Evolutionary conservation across 2,888 invertebrate species (phyloP).

Genomic region (Orthonevra nobilis): DNA sequence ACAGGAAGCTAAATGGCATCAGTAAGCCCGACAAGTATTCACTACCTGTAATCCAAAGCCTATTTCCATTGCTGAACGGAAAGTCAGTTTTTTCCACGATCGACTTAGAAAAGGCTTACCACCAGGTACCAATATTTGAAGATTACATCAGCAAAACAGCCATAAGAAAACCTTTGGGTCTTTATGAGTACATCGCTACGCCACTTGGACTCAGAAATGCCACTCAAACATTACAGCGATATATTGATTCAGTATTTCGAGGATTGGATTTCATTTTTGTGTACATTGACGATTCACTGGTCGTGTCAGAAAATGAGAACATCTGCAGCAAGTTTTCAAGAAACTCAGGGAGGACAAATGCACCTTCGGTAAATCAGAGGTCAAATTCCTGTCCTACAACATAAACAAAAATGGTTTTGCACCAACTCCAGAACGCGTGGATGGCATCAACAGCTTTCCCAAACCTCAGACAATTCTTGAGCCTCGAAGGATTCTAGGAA

Average conservation of each 20-base stretch:
- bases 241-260: no score
- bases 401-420: neutral
- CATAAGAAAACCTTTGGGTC: neutral
- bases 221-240: no score
- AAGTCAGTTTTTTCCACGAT: no score
- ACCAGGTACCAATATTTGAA: no score
- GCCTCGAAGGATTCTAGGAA: conserved; percentile 17
- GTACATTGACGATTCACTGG: conserved; percentile 20
- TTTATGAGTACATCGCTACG: neutral
- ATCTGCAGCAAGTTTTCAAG: neutral
- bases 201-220: neutral
- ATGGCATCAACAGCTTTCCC: neutral
- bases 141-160: neutral
- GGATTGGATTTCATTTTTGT: no score
- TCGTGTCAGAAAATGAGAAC: conserved; percentile 4
- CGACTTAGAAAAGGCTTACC: no score
- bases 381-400: conserved; percentile 15
- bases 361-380: conserved; percentile 1
- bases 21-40: no score
- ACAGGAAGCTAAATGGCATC: no score
- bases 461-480: conserved; percentile 16
- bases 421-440: conserved; percentile 6
- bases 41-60: no score
- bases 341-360: conserved; percentile 4
- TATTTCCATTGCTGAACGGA: no score